A percentile compares a stretch with the other conserved stretches of the same genome.
phyloP scores from a whole-genome alignment of 2,113 vertebrate genomes.

The Oxyura jamaicensis region DNA sequence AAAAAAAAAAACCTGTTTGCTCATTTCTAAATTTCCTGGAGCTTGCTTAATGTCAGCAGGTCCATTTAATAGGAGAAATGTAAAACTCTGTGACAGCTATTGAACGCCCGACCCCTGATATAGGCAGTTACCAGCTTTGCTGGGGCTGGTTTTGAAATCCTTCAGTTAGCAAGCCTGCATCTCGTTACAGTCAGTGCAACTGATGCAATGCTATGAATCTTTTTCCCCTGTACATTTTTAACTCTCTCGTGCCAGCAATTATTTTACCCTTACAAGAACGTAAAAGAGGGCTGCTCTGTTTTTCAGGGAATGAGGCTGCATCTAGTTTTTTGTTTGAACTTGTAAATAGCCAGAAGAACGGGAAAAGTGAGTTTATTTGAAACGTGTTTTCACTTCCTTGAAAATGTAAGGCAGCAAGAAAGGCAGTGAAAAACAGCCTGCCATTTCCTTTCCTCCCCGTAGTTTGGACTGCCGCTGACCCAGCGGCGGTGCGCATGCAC shows the following conservation, averaged over 20 bases:
- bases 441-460: neutral
- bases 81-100: slow-evolving; percentile 33
- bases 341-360: neutral
- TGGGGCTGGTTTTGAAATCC: neutral
- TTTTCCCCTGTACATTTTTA: slow-evolving; percentile 20
- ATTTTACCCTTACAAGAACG: neutral
- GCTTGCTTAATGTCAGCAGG: slow-evolving; percentile 53
- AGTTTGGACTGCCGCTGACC: neutral
- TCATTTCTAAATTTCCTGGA: slow-evolving; percentile 47
- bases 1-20: slow-evolving; percentile 3
- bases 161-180: neutral
- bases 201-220: slow-evolving; percentile 35
- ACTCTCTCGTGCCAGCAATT: neutral
- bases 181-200: slow-evolving; percentile 33
- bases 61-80: neutral
- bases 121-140: neutral
- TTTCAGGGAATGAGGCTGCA: neutral
- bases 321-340: neutral
- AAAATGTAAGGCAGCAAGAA: neutral
- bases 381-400: neutral
- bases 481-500: neutral
- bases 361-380: neutral
- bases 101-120: slow-evolving; percentile 8
- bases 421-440: neutral
- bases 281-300: neutral